Percentiles rank a stretch among this genome's conserved stretches.
Conservation (phyloP, 2,113 vertebrate genomes). For the Oryzias woworae region DNA sequence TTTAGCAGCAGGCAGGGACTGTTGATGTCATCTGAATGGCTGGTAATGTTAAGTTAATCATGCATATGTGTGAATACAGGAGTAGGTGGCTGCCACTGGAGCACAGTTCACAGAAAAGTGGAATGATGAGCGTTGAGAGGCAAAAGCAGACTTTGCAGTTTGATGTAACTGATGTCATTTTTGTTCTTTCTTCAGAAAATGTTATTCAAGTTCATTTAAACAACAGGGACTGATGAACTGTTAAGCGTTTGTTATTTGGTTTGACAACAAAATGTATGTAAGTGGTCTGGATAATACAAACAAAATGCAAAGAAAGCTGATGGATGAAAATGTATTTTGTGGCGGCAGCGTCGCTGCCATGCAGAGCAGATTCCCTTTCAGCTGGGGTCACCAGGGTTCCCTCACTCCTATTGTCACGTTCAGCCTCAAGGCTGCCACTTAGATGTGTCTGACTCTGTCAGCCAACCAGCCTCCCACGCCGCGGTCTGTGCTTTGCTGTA, state of each 20-base stretch:
- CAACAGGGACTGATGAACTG: not conserved
- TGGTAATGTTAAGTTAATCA: constrained; percentile 37
- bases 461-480: constrained; percentile 56
- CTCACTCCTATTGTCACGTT: constrained; percentile 64
- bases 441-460: constrained; percentile 54
- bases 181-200: constrained; percentile 1
- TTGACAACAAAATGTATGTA: not conserved
- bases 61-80: constrained; percentile 32
- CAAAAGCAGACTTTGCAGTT: constrained; percentile 59
- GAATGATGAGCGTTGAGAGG: constrained; percentile 34
- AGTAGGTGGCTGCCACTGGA: constrained; percentile 41
- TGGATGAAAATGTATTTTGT: constrained; percentile 9
- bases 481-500: constrained; percentile 35
- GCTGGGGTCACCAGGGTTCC: constrained; percentile 56
- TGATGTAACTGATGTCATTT: constrained; percentile 21
- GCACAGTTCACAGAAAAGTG: constrained; percentile 34
- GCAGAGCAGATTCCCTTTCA: constrained; percentile 65
- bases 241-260: not conserved
- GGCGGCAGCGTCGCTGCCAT: constrained; percentile 1
- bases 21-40: constrained; percentile 26
- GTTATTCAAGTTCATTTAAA: not conserved
- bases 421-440: constrained; percentile 70
- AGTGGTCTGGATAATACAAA: constrained; percentile 1
- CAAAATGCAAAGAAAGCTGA: not conserved
- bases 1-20: constrained; percentile 31